Conservation (phyloP, 2,113 vertebrate species). For the Nettapus auritus region DNA sequence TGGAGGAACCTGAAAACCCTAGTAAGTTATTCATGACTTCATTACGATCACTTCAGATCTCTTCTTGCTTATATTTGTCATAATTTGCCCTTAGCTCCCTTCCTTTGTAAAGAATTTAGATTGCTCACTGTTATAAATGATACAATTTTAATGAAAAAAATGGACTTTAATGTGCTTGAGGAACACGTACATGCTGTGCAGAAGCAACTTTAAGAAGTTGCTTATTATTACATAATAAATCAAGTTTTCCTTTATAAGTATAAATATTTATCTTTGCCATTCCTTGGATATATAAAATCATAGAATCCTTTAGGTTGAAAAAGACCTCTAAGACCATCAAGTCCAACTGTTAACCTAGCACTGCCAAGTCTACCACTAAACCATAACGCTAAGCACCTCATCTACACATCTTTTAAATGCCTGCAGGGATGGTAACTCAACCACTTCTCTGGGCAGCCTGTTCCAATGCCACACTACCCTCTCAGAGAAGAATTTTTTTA, state of each 20-base stretch:
- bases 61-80: constrained; percentile 1
- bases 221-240: background rate
- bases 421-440: too few relatives aligned
- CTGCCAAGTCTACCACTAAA: too few relatives aligned
- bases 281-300: background rate
- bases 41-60: constrained; percentile 44
- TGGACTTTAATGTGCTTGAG: background rate
- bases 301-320: too few relatives aligned
- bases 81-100: constrained; percentile 12
- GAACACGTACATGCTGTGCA: background rate
- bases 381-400: too few relatives aligned
- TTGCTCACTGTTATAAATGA: constrained; percentile 6
- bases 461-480: too few relatives aligned
- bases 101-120: constrained; percentile 19
- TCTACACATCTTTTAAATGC: too few relatives aligned
- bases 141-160: background rate
- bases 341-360: too few relatives aligned
- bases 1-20: constrained; percentile 24
- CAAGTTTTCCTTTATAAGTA: background rate
- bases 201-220: background rate
- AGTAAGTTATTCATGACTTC: constrained; percentile 48
- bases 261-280: background rate
- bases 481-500: too few relatives aligned
- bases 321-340: too few relatives aligned
- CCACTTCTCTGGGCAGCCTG: too few relatives aligned